These are phyloP conservation scores for Torymus auratus DNA, from an alignment of 2,888 invertebrate genomes.

Conservation along the genomic window DNA sequence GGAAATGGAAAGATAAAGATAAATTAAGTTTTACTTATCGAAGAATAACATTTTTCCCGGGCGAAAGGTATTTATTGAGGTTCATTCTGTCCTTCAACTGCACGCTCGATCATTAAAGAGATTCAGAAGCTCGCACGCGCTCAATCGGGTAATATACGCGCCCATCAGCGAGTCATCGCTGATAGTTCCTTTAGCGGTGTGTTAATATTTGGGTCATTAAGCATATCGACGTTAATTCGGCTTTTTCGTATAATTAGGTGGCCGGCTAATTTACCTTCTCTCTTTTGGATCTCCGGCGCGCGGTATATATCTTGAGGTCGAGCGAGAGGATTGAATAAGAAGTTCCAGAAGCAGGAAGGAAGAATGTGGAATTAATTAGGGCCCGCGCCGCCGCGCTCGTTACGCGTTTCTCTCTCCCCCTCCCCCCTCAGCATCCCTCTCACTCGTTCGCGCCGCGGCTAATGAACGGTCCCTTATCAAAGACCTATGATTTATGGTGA, in stretches of 20 bases:
- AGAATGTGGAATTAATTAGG: constrained; percentile 58
- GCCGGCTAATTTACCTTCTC: constrained; percentile 43
- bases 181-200: too few species aligned
- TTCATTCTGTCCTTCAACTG: too few species aligned
- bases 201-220: constrained; percentile 52
- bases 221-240: constrained; percentile 52
- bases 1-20: too few species aligned
- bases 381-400: constrained; percentile 38
- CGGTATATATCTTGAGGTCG: constrained; percentile 18
- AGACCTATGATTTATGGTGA: constrained; percentile 55
- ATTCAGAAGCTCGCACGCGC: too few species aligned
- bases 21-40: too few species aligned
- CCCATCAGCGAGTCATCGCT: not conserved
- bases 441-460: constrained; percentile 7
- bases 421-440: not conserved
- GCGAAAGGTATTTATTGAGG: too few species aligned
- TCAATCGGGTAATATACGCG: too few species aligned
- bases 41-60: too few species aligned
- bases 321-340: constrained; percentile 51
- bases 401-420: not conserved
- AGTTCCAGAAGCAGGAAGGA: constrained; percentile 49
- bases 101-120: too few species aligned
- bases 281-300: constrained; percentile 33
- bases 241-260: constrained; percentile 49
- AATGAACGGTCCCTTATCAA: constrained; percentile 55